Percentiles rank a stretch among this genome's conserved stretches.
These are phyloP conservation scores for Lagocephalus sceleratus DNA, from an alignment of 2,797 vertebrate genomes.

Conservation along the genomic window DNA sequence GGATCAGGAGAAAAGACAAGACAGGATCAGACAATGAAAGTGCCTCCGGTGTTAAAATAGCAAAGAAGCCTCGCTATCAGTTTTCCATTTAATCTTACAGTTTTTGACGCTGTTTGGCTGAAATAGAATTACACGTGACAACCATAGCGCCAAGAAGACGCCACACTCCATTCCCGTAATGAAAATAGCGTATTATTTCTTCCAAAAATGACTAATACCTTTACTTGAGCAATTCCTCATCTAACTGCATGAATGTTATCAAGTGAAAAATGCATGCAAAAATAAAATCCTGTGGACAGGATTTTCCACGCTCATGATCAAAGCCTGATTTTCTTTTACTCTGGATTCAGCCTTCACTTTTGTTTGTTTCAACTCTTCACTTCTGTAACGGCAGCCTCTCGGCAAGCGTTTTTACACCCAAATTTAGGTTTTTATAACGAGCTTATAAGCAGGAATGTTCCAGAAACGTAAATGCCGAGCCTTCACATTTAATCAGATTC, in stretches of 20 bases:
- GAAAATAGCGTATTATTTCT: constrained; percentile 77
- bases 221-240: constrained; percentile 81
- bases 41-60: constrained; percentile 33
- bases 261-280: constrained; percentile 86
- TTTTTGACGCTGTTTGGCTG: constrained; percentile 60
- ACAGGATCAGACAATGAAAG: constrained; percentile 37
- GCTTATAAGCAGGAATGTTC: constrained; percentile 55
- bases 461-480: constrained; percentile 38
- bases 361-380: constrained; percentile 79
- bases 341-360: constrained; percentile 78
- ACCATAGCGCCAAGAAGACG: constrained; percentile 51
- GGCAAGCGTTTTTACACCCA: constrained; percentile 41
- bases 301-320: constrained; percentile 87
- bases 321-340: constrained; percentile 86
- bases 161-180: constrained; percentile 45
- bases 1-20: constrained; percentile 33
- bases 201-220: constrained; percentile 81
- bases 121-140: constrained; percentile 67
- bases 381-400: constrained; percentile 59
- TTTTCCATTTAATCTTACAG: constrained; percentile 58
- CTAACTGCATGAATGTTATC: constrained; percentile 86
- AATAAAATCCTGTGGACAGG: constrained; percentile 86
- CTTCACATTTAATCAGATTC: constrained; percentile 53
- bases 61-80: constrained; percentile 45
- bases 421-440: constrained; percentile 56